Conservation (phyloP, 2,797 vertebrate species). For the Hippocampus kuda region DNA sequence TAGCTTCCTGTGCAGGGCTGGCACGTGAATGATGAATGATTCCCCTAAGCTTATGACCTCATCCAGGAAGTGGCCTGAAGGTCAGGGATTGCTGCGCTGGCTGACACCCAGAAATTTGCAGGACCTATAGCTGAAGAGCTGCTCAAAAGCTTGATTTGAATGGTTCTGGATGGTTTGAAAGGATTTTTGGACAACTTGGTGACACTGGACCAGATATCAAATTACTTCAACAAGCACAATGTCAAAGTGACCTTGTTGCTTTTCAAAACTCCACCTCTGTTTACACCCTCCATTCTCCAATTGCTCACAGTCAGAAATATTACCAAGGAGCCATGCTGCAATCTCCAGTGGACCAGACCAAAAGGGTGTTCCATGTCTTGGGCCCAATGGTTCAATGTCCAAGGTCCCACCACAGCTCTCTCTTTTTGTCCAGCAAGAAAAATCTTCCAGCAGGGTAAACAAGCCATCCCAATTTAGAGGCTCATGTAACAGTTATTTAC, state of each 20-base stretch:
- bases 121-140: constrained; percentile 21
- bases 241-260: neutral
- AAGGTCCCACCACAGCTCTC: neutral
- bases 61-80: constrained; percentile 59
- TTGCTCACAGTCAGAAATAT: neutral
- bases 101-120: constrained; percentile 43
- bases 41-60: constrained; percentile 63
- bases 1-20: constrained; percentile 47
- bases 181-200: constrained; percentile 12
- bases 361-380: neutral
- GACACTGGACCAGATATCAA: constrained; percentile 22
- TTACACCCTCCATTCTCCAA: constrained; percentile 17
- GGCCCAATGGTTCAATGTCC: neutral
- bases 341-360: neutral
- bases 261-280: constrained; percentile 1
- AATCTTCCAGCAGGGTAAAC: neutral
- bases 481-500: neutral
- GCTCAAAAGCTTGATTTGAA: constrained; percentile 12
- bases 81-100: constrained; percentile 47
- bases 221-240: constrained; percentile 15
- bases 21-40: constrained; percentile 57
- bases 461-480: too few species aligned
- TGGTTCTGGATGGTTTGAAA: constrained; percentile 22
- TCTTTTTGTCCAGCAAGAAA: constrained; percentile 24
- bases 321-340: constrained; percentile 31